phyloP scores from a whole-genome alignment of 2,113 vertebrate genomes.

The Dasyornis broadbenti region DNA sequence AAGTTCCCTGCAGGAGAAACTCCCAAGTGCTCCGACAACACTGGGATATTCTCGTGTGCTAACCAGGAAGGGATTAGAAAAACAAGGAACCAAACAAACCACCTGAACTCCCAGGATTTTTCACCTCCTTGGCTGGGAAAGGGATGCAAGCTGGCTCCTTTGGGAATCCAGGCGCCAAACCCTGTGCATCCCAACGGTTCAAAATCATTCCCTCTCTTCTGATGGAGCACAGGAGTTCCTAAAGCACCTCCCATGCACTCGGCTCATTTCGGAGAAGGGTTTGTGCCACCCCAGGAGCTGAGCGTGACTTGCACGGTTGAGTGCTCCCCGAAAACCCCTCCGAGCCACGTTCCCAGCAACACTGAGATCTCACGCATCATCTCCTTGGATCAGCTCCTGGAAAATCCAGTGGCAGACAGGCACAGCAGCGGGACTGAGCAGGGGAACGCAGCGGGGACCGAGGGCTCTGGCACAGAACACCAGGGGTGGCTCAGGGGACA shows the following conservation, averaged over 20 bases:
- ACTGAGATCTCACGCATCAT: neutral
- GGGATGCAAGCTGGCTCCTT: neutral
- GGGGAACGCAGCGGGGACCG: neutral
- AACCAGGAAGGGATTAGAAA: neutral
- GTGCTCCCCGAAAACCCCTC: neutral
- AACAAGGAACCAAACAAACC: neutral
- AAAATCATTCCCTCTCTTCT: neutral
- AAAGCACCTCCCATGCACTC: too few species aligned
- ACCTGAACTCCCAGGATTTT: neutral
- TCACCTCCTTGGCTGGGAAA: neutral
- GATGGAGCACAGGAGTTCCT: neutral
- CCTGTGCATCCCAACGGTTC: neutral
- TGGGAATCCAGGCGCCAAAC: neutral
- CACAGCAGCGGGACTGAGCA: rapidly evolving
- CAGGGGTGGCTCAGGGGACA: neutral
- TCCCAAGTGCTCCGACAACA: neutral
- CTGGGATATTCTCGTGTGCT: neutral
- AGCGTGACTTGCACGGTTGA: rapidly evolving
- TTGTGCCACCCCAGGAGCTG: neutral
- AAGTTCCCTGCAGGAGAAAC: neutral
- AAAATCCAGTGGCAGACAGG: neutral
- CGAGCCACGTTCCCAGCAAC: rapidly evolving
- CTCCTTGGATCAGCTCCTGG: neutral
- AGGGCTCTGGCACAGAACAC: neutral
- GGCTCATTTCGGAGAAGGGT: neutral